A percentile compares a stretch with the other conserved stretches of the same genome.
Evolutionary conservation across 2,888 invertebrate genomes (phyloP).

Genomic region (Peribatodes rhomboidaria): DNA sequence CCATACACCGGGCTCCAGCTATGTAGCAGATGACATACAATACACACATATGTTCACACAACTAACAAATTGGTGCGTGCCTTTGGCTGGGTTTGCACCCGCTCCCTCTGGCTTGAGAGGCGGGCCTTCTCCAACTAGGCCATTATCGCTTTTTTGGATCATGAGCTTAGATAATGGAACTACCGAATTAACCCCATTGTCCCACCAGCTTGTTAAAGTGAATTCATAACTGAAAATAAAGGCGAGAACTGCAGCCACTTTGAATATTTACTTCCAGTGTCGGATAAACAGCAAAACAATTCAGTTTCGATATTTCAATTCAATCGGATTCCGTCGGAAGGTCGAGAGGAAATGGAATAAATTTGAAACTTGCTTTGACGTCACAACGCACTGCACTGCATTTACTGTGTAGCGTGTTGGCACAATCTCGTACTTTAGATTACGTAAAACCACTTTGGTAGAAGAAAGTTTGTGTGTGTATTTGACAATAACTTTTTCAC

Average conservation of each 20-base stretch:
- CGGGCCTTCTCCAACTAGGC: too few relatives aligned
- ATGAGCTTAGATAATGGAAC: too few relatives aligned
- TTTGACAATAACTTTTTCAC: too few relatives aligned
- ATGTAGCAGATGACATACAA: too few relatives aligned
- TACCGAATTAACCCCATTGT: background rate
- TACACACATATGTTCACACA: too few relatives aligned
- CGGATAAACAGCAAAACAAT: slow-evolving; percentile 48
- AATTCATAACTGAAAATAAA: slow-evolving; percentile 22
- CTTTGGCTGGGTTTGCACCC: too few relatives aligned
- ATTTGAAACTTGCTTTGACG: slow-evolving; percentile 48
- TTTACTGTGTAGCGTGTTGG: slow-evolving; percentile 23
- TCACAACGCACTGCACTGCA: slow-evolving; percentile 33
- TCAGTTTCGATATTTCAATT: slow-evolving; percentile 54
- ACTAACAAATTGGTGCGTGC: too few relatives aligned
- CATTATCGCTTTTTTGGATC: too few relatives aligned
- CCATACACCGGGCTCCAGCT: too few relatives aligned
- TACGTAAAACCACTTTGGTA: background rate
- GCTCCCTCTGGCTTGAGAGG: too few relatives aligned
- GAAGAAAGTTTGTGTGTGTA: too few relatives aligned
- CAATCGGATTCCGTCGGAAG: slow-evolving; percentile 46
- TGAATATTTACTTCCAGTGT: slow-evolving; percentile 42
- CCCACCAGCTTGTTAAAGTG: background rate
- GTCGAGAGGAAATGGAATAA: slow-evolving; percentile 54
- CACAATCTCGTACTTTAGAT: background rate
- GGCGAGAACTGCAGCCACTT: slow-evolving; percentile 25